These are phyloP conservation scores for Alosa sapidissima DNA, from an alignment of 2,797 vertebrate species.

Conservation along the genomic window DNA sequence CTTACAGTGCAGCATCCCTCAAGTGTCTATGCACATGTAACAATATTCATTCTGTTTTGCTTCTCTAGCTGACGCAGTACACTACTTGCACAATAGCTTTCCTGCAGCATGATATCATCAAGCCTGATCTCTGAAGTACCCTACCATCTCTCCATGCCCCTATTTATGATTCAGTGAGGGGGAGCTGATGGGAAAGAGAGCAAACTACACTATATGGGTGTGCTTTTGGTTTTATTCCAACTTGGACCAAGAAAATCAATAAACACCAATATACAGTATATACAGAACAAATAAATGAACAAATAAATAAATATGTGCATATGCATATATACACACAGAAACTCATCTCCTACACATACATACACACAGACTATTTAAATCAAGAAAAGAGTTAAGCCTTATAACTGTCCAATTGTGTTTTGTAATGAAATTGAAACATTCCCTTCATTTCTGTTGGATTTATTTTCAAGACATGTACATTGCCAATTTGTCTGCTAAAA, in stretches of 20 bases:
- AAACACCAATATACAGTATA: not conserved
- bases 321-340: not conserved
- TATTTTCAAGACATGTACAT: not conserved
- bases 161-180: not conserved
- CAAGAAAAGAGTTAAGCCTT: not conserved
- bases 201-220: not conserved
- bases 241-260: constrained; percentile 13
- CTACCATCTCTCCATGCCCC: not conserved
- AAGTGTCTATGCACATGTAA: not conserved
- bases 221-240: constrained; percentile 8
- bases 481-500: not conserved
- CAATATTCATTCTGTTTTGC: too few relatives aligned
- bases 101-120: not conserved
- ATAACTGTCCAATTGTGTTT: not conserved
- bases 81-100: not conserved
- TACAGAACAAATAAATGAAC: not conserved
- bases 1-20: not conserved
- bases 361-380: not conserved
- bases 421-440: not conserved
- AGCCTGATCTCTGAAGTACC: not conserved
- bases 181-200: not conserved
- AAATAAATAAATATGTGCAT: not conserved
- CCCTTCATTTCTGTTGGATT: not conserved
- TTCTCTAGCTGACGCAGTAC: not conserved
- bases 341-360: not conserved